Evolutionary conservation across 2,797 vertebrate species (phyloP), one percentile per base, ranked within the genome.

Genomic region (Cossypha polioptera): DNA sequence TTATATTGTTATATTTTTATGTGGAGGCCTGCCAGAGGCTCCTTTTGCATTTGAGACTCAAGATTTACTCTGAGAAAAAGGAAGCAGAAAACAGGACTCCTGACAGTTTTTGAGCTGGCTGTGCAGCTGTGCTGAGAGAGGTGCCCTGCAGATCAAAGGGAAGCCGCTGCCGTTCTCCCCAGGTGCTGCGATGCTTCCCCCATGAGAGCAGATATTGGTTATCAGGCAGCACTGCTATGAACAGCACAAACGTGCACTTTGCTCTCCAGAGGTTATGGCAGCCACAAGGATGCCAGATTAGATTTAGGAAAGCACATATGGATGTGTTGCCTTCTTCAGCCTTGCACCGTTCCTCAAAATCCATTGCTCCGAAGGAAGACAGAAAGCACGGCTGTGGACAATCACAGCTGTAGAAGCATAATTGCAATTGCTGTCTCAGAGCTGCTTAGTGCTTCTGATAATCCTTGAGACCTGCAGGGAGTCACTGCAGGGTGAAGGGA

Each of bases 231-330:
- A 75, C 31, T 1, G 11, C 74, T 36, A 55, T 0, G 28, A 80
- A 36, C 69, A 62, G 82, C 87, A 48, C 85, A 75, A 90, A 77
- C 2, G 79, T 91, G 90, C 87, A 86, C 96, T 94, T 92, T 95
- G 88, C 91, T 81, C 82, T 74, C 84, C 63, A 25, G 79, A 58
- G 83, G 68, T 82, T 75, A 16, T 40, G 50, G 65, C 78, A 92
- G 85, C 82, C 94, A 96, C 66, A 88, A 94, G 89, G 88, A 90
- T 68, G 94, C 88, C 95, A 94, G 90, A 72, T 78, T 58, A 72
- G 50, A 78, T 86, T 78, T 83, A 75, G 73, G 42, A 69, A 89
- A 88, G 73, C 54, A n/a, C 85, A 78, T 51, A 40, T 35, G 82
- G 82, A 72, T 65, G 73, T 19, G 3, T 19, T 75, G 88, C 72